phyloP scores from a whole-genome alignment of 2,888 invertebrate genomes.

The Brachypalpus laphriformis region DNA sequence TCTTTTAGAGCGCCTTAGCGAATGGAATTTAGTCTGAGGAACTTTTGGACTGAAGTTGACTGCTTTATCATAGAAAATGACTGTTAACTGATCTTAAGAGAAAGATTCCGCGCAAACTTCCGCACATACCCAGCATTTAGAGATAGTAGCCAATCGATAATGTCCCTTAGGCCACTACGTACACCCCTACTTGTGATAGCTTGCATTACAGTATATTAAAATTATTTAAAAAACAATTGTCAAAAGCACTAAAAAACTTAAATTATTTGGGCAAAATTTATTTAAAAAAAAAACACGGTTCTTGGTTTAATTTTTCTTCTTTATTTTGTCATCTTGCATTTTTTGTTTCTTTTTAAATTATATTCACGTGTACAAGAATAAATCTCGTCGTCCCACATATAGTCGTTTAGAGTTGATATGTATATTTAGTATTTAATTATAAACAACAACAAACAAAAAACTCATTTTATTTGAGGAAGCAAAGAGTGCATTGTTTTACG shows the following conservation, averaged over 20 bases:
- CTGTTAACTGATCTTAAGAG: slow-evolving; percentile 40
- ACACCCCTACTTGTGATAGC: slow-evolving; percentile 70
- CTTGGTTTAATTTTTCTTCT: slow-evolving; percentile 29
- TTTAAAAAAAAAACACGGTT: slow-evolving; percentile 5
- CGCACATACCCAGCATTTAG: slow-evolving; percentile 54
- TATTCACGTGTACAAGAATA: slow-evolving; percentile 48
- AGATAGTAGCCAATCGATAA: slow-evolving; percentile 46
- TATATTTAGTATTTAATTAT: slow-evolving; percentile 62
- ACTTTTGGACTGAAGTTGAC: slow-evolving; percentile 63
- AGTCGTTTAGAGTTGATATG: slow-evolving; percentile 53
- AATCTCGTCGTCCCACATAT: slow-evolving; percentile 67
- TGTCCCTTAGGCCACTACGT: slow-evolving; percentile 49
- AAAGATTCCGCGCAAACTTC: slow-evolving; percentile 29
- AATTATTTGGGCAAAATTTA: slow-evolving; percentile 23
- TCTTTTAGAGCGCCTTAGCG: slow-evolving; percentile 76
- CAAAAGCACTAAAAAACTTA: slow-evolving; percentile 53
- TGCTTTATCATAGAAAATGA: slow-evolving; percentile 28
- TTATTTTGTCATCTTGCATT: slow-evolving; percentile 13
- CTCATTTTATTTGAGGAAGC: slow-evolving; percentile 57
- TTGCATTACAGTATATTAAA: slow-evolving; percentile 63
- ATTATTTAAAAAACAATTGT: slow-evolving; percentile 36
- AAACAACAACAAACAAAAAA: slow-evolving; percentile 23
- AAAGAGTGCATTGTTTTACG: slow-evolving; percentile 46
- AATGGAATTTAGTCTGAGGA: slow-evolving; percentile 47
- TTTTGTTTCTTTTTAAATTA: slow-evolving; percentile 27